A percentile compares a stretch with the other conserved stretches of the same genome.
These are phyloP conservation scores for Gila robusta DNA, from an alignment of 2,797 vertebrate species.

Conservation along the genomic window DNA sequence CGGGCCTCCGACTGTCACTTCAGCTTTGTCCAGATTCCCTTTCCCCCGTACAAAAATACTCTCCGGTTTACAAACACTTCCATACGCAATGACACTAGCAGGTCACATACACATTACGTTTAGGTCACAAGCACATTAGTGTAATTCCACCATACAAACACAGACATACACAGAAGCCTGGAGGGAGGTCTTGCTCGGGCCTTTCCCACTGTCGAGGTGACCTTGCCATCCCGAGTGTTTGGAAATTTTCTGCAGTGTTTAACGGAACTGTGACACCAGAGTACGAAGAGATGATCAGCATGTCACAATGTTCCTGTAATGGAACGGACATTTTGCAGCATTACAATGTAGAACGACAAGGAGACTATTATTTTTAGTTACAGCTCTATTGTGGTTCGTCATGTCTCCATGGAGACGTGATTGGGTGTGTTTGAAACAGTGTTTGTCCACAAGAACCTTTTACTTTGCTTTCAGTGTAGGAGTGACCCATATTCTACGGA, in stretches of 20 bases:
- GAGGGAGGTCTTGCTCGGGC: slow-evolving; percentile 16
- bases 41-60: slow-evolving; percentile 39
- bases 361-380: slow-evolving; percentile 27
- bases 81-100: slow-evolving; percentile 43
- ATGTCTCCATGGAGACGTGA: slow-evolving; percentile 18
- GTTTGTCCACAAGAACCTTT: slow-evolving; percentile 21
- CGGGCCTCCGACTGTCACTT: slow-evolving; percentile 59
- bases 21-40: slow-evolving; percentile 45
- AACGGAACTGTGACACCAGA: slow-evolving; percentile 33
- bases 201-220: slow-evolving; percentile 60
- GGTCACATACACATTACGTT: slow-evolving; percentile 35
- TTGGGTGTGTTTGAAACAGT: neutral
- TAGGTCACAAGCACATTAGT: slow-evolving; percentile 45
- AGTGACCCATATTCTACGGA: slow-evolving; percentile 49
- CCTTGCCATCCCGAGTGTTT: slow-evolving; percentile 47
- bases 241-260: slow-evolving; percentile 42
- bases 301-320: slow-evolving; percentile 54
- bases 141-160: slow-evolving; percentile 41
- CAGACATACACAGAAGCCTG: slow-evolving; percentile 35
- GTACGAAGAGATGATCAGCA: slow-evolving; percentile 23
- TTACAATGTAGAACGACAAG: slow-evolving; percentile 4
- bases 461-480: slow-evolving; percentile 26
- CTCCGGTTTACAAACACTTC: slow-evolving; percentile 42
- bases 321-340: slow-evolving; percentile 44
- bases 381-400: slow-evolving; percentile 18